Evolutionary conservation across 2,113 vertebrate genomes (phyloP).

Genomic region (Ovibos moschatus): DNA sequence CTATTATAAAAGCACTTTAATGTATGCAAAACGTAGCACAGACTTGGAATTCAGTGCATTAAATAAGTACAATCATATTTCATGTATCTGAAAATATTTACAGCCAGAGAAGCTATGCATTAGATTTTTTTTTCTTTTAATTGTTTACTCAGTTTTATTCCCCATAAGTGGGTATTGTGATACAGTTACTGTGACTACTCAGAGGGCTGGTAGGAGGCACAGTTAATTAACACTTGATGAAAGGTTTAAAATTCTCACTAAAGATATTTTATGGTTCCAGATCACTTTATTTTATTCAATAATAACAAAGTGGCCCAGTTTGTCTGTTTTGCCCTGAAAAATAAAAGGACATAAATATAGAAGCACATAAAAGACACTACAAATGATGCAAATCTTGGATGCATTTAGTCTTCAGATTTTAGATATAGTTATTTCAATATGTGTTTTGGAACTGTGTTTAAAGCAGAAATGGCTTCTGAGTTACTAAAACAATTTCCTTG

Average conservation of each 20-base stretch:
- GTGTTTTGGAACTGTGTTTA: conserved; percentile 64
- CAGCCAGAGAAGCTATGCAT: neutral
- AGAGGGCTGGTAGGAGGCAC: neutral
- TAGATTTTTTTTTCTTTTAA: neutral
- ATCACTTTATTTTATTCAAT: conserved; percentile 14
- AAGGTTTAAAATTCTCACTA: conserved; percentile 23
- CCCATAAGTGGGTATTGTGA: neutral
- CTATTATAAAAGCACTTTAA: neutral
- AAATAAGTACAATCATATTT: neutral
- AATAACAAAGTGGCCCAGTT: neutral
- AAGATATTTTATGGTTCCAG: conserved; percentile 7
- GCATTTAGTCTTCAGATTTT: conserved; percentile 44
- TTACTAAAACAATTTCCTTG: conserved; percentile 60
- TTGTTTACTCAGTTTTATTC: conserved; percentile 37
- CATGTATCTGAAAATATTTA: neutral
- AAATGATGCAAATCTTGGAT: neutral
- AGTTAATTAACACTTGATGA: conserved; percentile 52
- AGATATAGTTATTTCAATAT: conserved; percentile 32
- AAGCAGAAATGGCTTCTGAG: conserved; percentile 46
- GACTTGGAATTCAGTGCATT: neutral
- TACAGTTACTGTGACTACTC: neutral
- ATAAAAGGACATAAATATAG: conserved; percentile 10
- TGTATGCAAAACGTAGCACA: neutral
- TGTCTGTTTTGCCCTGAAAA: neutral
- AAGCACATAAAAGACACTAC: neutral